phyloP scores from a whole-genome alignment of 2,888 invertebrate species.

The Meiosimyza decipiens region DNA sequence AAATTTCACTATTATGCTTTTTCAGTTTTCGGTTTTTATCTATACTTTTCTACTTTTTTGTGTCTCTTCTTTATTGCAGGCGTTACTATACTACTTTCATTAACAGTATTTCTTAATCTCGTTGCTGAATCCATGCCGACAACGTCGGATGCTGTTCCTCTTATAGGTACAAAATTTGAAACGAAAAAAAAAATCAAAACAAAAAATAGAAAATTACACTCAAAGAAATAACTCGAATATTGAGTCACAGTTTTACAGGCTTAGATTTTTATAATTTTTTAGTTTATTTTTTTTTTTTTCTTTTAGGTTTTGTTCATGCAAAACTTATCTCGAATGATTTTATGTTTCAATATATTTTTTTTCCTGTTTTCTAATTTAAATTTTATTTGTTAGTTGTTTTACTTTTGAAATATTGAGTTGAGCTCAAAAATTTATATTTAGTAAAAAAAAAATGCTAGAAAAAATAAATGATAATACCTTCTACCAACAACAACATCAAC shows the following conservation, averaged over 20 bases:
- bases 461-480: not conserved
- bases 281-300: conserved; percentile 4
- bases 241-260: not conserved
- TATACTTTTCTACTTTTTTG: conserved; percentile 46
- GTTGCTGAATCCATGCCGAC: conserved; percentile 97
- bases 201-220: conserved; percentile 25
- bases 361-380: too few species aligned
- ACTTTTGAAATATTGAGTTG: too few species aligned
- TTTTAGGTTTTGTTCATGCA: not conserved
- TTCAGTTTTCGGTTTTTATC: conserved; percentile 47
- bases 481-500: conserved; percentile 5
- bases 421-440: too few species aligned
- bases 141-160: conserved; percentile 84
- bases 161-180: conserved; percentile 74
- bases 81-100: conserved; percentile 95
- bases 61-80: conserved; percentile 74
- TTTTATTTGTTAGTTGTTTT: too few species aligned
- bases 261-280: conserved; percentile 23
- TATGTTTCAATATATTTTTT: not conserved
- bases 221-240: conserved; percentile 19
- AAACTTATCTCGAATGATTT: not conserved
- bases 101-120: conserved; percentile 98
- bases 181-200: conserved; percentile 33
- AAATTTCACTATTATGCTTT: conserved; percentile 44
- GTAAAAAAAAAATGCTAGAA: conserved; percentile 14